Evolutionary conservation across 2,797 vertebrate species (phyloP).

Genomic region (Arrhamphus sclerolepis): DNA sequence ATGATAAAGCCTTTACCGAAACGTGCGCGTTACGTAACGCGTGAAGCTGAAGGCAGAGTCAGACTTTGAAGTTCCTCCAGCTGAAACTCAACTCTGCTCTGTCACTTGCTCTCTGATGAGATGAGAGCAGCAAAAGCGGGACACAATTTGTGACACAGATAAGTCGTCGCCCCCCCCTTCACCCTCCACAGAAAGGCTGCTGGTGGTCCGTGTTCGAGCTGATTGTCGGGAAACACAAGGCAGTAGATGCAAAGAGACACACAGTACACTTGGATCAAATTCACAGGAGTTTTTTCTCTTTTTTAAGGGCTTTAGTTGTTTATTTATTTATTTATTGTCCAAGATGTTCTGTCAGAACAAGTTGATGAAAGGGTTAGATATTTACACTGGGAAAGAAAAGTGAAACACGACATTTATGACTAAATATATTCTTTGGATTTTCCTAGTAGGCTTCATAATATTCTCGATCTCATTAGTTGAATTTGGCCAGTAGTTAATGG

Average conservation of each 20-base stretch:
- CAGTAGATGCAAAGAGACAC: neutral
- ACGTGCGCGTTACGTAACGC: constrained; percentile 49
- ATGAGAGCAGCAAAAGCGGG: constrained; percentile 13
- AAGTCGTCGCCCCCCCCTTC: neutral
- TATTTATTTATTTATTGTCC: no score
- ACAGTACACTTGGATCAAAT: neutral
- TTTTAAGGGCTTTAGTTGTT: no score
- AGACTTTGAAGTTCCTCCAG: constrained; percentile 61
- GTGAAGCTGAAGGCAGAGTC: constrained; percentile 46
- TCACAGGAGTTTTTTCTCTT: neutral
- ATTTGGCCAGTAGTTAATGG: no score
- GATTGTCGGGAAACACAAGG: neutral
- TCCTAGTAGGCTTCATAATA: no score
- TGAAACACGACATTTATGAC: no score
- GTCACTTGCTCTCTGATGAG: constrained; percentile 37
- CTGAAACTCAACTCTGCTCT: constrained; percentile 31
- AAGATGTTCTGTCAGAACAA: no score
- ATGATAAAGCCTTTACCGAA: constrained; percentile 53
- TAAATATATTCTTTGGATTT: no score
- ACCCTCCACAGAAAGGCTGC: neutral
- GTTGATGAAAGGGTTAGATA: no score
- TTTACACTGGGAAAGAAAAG: no score
- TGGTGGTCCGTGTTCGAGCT: neutral
- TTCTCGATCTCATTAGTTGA: no score
- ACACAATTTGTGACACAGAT: constrained; percentile 5